Evolutionary conservation across 2,888 invertebrate species (phyloP).

Genomic region (Acrobeloides nanus): DNA sequence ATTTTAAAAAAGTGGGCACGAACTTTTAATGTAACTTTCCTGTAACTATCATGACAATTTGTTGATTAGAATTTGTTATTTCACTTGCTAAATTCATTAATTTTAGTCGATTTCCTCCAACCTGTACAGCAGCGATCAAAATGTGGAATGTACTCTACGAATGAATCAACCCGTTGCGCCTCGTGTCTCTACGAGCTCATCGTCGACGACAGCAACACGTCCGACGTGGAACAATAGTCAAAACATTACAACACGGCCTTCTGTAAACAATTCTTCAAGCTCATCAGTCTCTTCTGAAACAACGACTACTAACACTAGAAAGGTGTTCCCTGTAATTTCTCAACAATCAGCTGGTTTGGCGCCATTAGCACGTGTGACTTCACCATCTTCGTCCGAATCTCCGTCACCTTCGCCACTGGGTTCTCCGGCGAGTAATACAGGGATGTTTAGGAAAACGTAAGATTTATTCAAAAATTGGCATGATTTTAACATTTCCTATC

Average conservation of each 20-base stretch:
- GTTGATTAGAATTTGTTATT: neutral
- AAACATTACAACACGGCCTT: slow-evolving; percentile 6
- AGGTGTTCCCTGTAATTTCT: no score
- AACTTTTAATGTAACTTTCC: no score
- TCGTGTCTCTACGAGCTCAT: neutral
- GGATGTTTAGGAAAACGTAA: slow-evolving; percentile 30
- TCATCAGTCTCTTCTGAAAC: slow-evolving; percentile 2
- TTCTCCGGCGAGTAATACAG: slow-evolving; percentile 18
- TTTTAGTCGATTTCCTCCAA: slow-evolving; percentile 22
- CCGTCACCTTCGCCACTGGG: slow-evolving; percentile 22
- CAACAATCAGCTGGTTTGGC: slow-evolving; percentile 16
- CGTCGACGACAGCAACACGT: slow-evolving; percentile 4
- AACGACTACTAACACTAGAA: no score
- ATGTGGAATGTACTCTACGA: slow-evolving; percentile 20
- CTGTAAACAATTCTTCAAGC: neutral
- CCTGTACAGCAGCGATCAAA: slow-evolving; percentile 27
- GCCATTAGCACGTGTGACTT: slow-evolving; percentile 14
- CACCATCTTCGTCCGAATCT: slow-evolving; percentile 22
- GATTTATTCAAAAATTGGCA: slow-evolving; percentile 4
- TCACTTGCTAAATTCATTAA: neutral
- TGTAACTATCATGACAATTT: no score
- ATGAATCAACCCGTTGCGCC: slow-evolving; percentile 9
- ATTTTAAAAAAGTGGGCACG: no score
- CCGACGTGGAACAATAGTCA: slow-evolving; percentile 5
- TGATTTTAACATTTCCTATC: neutral